Evolutionary conservation across 2,113 vertebrate genomes (phyloP).

Genomic region (Notarius quadriscutis): DNA sequence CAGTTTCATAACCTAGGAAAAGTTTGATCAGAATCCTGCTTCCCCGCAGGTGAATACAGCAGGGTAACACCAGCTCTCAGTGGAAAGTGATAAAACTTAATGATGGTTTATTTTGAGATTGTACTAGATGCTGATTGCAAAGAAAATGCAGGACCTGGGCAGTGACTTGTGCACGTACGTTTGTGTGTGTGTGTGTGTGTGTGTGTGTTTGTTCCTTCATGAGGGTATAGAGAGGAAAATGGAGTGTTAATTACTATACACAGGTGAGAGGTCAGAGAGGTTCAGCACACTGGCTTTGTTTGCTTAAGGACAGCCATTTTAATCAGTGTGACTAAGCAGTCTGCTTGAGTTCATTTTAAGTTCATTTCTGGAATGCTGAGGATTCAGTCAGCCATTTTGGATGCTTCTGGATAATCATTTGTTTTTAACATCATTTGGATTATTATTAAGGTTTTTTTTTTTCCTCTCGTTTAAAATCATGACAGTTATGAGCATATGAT

Average conservation of each 20-base stretch:
- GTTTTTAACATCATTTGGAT: background rate
- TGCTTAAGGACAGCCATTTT: conserved; percentile 51
- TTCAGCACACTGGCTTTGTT: conserved; percentile 49
- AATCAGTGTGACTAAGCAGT: conserved; percentile 42
- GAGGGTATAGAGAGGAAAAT: conserved; percentile 43
- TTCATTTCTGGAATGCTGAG: background rate
- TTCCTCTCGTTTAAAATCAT: background rate
- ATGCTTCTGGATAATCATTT: background rate
- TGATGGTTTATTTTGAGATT: background rate
- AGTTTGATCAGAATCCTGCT: conserved; percentile 44
- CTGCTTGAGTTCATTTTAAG: conserved; percentile 23
- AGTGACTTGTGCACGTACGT: conserved; percentile 3
- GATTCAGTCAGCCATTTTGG: background rate
- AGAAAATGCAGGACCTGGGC: conserved; percentile 28
- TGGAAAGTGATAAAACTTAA: conserved; percentile 29
- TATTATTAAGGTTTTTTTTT: background rate
- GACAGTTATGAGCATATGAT: background rate
- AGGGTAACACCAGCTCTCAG: conserved; percentile 34
- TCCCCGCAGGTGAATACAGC: conserved; percentile 43
- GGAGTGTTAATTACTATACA: conserved; percentile 52
- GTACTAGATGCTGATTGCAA: conserved; percentile 7
- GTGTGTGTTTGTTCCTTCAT: conserved; percentile 33
- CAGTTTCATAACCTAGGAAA: conserved; percentile 40
- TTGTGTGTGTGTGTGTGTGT: conserved; percentile 15
- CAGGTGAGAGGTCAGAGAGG: conserved; percentile 54